Base-by-base conservation (phyloP, 1,140 invertebrate species). In the Aporrectodea caliginosa region DNA sequence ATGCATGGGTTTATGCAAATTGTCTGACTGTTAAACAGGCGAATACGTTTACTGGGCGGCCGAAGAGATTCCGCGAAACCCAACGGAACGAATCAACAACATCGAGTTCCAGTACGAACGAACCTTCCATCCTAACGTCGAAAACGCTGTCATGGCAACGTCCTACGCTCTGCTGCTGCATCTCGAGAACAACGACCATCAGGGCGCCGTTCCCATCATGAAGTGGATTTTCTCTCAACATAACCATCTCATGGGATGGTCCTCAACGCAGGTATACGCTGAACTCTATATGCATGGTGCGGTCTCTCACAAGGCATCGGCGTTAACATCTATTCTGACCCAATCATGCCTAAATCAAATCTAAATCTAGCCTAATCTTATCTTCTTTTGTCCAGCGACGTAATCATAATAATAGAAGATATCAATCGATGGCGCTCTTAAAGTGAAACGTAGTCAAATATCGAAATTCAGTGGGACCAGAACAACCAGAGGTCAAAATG, bases 151-250 rank as follows among this genome's bases (percentile, higher is more conserved):
- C 35, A 95, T 96, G 85, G 92, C 95, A 0, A 98, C 96, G 0
- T 93, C 95, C 0, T 98, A 97, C 85, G 96, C 93, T 1, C 88
- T 98, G n/a, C 86, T 98, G 81, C 93, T 95, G 0, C 95, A 96
- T 72, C 86, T 86, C 32, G 84, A 82, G 27, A 82, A 84, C 35
- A 83, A 83, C 79, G 77, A 81, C n/a, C 27, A 34, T 30, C 70
- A 75, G 14, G 82, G 85, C 69, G 58, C 85, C 22, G 84, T 86
- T 73, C 83, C 84, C 27, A 96, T 97, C 84, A 95, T 98, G 31
- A 92, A 93, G 84, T 98, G 96, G 96, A 88, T 98, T 2, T 96
- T 97, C 86, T 91, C 93, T 0, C 96, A 98, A 85, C 90, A 96
- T 43, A 79, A 79, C 33, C 14, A 34, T 22, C 32, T 79, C 73